Percentiles rank a stretch among this genome's conserved stretches.
These are phyloP conservation scores for Ptilonorhynchus violaceus DNA, from an alignment of 2,113 vertebrate species.

Conservation along the genomic window DNA sequence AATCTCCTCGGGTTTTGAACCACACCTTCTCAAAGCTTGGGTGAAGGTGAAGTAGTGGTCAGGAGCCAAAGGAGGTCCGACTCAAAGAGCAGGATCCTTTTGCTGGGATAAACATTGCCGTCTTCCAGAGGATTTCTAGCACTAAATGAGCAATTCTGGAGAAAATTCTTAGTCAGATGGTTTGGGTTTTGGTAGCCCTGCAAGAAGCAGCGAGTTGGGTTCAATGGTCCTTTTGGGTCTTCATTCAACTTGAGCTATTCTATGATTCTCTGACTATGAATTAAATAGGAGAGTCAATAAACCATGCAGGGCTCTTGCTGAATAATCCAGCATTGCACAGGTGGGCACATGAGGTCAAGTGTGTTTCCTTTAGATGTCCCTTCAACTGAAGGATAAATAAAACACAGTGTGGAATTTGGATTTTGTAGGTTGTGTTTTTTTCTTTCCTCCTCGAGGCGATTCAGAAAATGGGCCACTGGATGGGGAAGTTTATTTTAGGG, in stretches of 20 bases:
- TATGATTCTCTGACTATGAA: not conserved
- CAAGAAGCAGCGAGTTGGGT: not conserved
- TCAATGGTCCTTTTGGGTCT: not conserved
- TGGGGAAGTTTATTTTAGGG: slow-evolving; percentile 5
- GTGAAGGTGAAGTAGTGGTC: not conserved
- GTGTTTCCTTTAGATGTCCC: not conserved
- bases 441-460: not conserved
- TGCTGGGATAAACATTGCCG: not conserved
- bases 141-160: not conserved
- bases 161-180: not conserved
- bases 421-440: not conserved
- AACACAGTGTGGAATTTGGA: not conserved
- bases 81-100: not conserved
- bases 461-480: not conserved
- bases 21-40: not conserved
- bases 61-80: not conserved
- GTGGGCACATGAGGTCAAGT: not conserved
- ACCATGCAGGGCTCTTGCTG: not conserved
- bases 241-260: not conserved
- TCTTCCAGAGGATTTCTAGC: not conserved
- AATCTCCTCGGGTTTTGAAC: not conserved
- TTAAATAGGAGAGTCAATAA: not conserved
- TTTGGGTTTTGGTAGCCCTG: not conserved
- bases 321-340: not conserved
- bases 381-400: not conserved